phyloP scores from a whole-genome alignment of 2,888 invertebrate genomes.

The Atethmia centrago region DNA sequence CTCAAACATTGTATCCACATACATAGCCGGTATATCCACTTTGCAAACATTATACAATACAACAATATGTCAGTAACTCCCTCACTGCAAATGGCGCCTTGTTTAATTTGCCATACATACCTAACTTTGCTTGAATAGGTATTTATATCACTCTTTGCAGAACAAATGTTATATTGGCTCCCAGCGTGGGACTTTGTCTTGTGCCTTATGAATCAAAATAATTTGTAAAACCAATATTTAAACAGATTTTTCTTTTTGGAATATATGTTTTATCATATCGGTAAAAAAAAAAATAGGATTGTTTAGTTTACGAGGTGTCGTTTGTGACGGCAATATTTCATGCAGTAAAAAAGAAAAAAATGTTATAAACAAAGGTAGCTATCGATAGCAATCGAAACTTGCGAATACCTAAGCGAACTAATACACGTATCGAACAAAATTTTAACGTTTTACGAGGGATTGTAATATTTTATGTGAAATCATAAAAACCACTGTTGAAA shows the following conservation, averaged over 20 bases:
- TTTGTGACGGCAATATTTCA: slow-evolving; percentile 43
- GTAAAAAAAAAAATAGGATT: not conserved
- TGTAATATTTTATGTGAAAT: slow-evolving; percentile 83
- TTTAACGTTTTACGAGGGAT: slow-evolving; percentile 80
- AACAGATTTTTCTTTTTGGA: not conserved
- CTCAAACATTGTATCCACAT: slow-evolving; percentile 71
- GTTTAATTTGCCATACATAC: slow-evolving; percentile 48
- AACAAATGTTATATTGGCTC: slow-evolving; percentile 49
- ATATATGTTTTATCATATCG: not conserved
- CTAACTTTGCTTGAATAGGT: slow-evolving; percentile 32
- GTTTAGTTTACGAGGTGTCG: slow-evolving; percentile 15
- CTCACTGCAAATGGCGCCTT: slow-evolving; percentile 46
- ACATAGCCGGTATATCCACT: slow-evolving; percentile 54
- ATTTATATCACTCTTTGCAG: slow-evolving; percentile 39
- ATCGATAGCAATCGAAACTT: slow-evolving; percentile 59
- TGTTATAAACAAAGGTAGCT: slow-evolving; percentile 38
- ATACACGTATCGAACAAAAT: slow-evolving; percentile 70
- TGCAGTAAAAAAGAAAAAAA: slow-evolving; percentile 21
- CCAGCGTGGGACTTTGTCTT: slow-evolving; percentile 47
- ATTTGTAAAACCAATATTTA: not conserved
- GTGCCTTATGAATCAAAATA: not conserved
- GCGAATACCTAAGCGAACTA: slow-evolving; percentile 61
- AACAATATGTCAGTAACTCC: slow-evolving; percentile 27
- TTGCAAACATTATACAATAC: slow-evolving; percentile 57
- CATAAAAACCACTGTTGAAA: slow-evolving; percentile 82